phyloP scores from a whole-genome alignment of 2,888 invertebrate species.

The Desoria tigrina region DNA sequence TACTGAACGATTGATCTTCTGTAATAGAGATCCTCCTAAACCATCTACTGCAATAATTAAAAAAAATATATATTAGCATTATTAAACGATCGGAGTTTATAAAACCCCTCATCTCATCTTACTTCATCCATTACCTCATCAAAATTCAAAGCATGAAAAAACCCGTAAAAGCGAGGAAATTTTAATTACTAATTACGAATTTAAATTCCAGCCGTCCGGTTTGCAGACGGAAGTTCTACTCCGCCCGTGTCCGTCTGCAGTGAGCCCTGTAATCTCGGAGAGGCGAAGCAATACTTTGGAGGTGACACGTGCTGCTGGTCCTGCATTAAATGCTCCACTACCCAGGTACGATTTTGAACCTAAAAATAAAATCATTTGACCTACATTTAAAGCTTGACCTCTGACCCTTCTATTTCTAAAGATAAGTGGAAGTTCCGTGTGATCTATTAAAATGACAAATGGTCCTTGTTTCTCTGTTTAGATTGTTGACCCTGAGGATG shows the following conservation, averaged over 20 bases:
- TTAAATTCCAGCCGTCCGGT: constrained; percentile 87
- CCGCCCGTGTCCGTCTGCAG: constrained; percentile 83
- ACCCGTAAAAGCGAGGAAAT: no score
- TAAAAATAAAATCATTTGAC: background rate
- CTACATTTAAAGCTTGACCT: background rate
- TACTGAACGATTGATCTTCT: no score
- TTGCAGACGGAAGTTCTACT: constrained; percentile 73
- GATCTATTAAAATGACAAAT: background rate
- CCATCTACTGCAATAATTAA: no score
- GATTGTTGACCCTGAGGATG: constrained; percentile 78
- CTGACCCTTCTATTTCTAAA: background rate
- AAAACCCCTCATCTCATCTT: no score
- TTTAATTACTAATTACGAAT: no score
- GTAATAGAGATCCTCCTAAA: no score
- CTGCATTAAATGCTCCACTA: constrained; percentile 84
- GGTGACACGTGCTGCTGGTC: constrained; percentile 94
- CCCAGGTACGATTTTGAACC: constrained; percentile 66
- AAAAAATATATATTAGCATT: no score
- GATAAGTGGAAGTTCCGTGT: constrained; percentile 5
- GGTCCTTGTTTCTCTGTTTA: constrained; percentile 56
- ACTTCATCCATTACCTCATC: no score
- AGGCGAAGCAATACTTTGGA: constrained; percentile 88
- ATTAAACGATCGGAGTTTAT: no score
- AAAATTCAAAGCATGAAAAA: no score
- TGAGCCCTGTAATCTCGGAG: constrained; percentile 80